Evolutionary conservation across 1,140 invertebrate genomes (phyloP).

Genomic region (Heliconius nattereri): DNA sequence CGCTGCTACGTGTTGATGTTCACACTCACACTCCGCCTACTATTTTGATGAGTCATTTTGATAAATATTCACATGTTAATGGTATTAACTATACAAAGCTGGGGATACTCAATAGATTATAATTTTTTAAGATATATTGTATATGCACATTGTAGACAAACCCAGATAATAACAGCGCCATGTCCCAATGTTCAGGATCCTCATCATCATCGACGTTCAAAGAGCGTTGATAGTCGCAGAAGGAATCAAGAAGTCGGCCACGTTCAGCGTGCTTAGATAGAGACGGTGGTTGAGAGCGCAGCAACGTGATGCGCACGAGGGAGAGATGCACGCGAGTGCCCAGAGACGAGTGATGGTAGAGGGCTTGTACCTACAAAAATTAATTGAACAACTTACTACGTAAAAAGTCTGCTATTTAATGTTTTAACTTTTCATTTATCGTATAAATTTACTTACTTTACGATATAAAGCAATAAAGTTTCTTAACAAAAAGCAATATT

Average conservation of each 20-base stretch:
- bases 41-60: no score
- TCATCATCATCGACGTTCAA: slow-evolving; percentile 84
- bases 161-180: slow-evolving; percentile 88
- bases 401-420: background rate
- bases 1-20: background rate
- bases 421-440: background rate
- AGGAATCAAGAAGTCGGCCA: slow-evolving; percentile 84
- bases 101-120: no score
- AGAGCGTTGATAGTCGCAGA: slow-evolving; percentile 86
- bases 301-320: slow-evolving; percentile 86
- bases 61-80: background rate
- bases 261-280: slow-evolving; percentile 85
- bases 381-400: background rate
- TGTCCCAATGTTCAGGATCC: slow-evolving; percentile 89
- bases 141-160: slow-evolving; percentile 47
- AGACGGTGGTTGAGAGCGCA: slow-evolving; percentile 83
- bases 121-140: no score
- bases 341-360: slow-evolving; percentile 88
- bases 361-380: slow-evolving; percentile 83
- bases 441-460: background rate
- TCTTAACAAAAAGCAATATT: background rate
- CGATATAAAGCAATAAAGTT: background rate
- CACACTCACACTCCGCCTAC: background rate
- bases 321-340: slow-evolving; percentile 85
- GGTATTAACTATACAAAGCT: no score